Evolutionary conservation across 2,113 vertebrate genomes (phyloP).

Genomic region (Uria aalge): DNA sequence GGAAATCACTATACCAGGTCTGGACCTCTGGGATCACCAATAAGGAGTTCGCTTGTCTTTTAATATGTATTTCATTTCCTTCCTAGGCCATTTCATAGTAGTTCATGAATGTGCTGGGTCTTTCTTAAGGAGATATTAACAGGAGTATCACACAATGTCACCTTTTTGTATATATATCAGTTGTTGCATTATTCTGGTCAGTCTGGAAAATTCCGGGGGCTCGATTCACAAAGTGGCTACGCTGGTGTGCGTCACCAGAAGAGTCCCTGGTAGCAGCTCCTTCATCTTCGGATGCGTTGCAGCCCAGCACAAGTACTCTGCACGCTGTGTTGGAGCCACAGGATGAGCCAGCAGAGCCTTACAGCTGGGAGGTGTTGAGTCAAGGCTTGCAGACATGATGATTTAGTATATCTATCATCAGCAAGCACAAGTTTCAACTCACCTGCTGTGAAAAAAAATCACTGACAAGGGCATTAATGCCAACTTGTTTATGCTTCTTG

Average conservation of each 20-base stretch:
- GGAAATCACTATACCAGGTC: neutral
- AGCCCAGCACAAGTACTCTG: neutral
- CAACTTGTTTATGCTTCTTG: neutral
- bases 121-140: neutral
- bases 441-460: neutral
- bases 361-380: neutral
- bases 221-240: fast-evolving
- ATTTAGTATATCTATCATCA: neutral
- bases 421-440: neutral
- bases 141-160: neutral
- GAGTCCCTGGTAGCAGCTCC: neutral
- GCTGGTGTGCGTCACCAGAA: neutral
- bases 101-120: neutral
- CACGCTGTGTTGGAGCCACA: neutral
- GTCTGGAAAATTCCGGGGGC: neutral
- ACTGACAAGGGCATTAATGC: neutral
- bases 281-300: neutral
- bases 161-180: neutral
- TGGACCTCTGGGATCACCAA: neutral
- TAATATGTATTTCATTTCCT: neutral
- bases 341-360: neutral
- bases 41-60: neutral
- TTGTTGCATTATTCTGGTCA: neutral
- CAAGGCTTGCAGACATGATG: neutral
- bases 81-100: neutral